A percentile compares a stretch with the other conserved stretches of the same genome.
Evolutionary conservation across 2,888 invertebrate species (phyloP).

Genomic region (Protonemura montana): DNA sequence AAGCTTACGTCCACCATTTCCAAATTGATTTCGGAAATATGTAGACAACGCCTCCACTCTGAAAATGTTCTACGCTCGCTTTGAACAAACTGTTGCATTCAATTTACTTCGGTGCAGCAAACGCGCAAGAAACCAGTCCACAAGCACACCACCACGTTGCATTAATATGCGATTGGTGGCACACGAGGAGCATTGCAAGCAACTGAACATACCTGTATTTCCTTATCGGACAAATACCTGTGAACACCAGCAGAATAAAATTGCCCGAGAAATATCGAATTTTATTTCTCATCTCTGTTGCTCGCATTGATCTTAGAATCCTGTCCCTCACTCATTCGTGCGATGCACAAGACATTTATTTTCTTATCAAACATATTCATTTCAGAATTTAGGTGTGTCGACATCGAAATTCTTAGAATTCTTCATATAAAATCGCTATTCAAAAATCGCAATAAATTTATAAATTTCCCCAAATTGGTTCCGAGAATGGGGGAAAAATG

Average conservation of each 20-base stretch:
- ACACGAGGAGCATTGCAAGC: not conserved
- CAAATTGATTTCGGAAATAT: too few relatives aligned
- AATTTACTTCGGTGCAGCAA: not conserved
- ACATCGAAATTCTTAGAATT: not conserved
- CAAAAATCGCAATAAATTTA: not conserved
- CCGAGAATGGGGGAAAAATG: not conserved
- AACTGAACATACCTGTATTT: not conserved
- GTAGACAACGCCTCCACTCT: too few relatives aligned
- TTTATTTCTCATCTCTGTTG: not conserved
- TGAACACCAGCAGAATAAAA: not conserved
- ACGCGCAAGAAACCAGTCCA: not conserved
- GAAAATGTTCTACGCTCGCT: too few relatives aligned
- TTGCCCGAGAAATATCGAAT: not conserved
- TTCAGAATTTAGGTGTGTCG: not conserved
- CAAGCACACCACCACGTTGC: not conserved
- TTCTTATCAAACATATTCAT: not conserved
- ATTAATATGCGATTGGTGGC: not conserved
- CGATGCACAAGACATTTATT: not conserved
- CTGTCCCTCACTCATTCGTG: not conserved
- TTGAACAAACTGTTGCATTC: too few relatives aligned
- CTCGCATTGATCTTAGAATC: not conserved
- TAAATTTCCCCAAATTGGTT: not conserved
- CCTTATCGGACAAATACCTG: not conserved
- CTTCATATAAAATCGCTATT: not conserved
- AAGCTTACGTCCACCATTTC: too few relatives aligned